phyloP scores from a whole-genome alignment of 2,888 invertebrate genomes.

The Shargacucullia verbasci region DNA sequence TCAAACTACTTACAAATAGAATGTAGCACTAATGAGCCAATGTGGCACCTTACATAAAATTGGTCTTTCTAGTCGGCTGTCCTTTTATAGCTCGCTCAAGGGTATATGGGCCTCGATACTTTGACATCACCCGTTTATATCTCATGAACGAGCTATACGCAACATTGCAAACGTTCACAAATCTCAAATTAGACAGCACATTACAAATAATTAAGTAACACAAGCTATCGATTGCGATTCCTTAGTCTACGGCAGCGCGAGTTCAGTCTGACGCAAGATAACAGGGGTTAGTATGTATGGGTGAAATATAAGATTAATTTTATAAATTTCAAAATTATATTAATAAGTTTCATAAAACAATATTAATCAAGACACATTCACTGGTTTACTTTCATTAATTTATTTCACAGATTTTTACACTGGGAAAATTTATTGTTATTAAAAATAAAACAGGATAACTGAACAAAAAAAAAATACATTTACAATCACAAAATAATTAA shows the following conservation, averaged over 20 bases:
- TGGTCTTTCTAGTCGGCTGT: conserved; percentile 26
- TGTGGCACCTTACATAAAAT: conserved; percentile 74
- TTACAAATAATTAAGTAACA: conserved; percentile 57
- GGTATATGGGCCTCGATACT: conserved; percentile 15
- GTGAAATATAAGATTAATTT: too few relatives aligned
- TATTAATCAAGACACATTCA: too few relatives aligned
- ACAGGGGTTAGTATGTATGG: too few relatives aligned
- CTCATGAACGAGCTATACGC: conserved; percentile 30
- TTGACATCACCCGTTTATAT: conserved; percentile 14
- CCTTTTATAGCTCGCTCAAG: conserved; percentile 37
- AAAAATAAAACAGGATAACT: too few relatives aligned
- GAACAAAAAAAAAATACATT: too few relatives aligned
- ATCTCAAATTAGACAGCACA: conserved; percentile 43
- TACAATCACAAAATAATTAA: conserved; percentile 19
- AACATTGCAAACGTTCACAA: conserved; percentile 26
- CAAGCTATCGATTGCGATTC: conserved; percentile 51
- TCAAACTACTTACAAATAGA: conserved; percentile 61
- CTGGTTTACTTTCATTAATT: too few relatives aligned
- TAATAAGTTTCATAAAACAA: too few relatives aligned
- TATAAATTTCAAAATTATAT: too few relatives aligned
- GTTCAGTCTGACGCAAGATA: conserved; percentile 44
- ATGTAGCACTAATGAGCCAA: conserved; percentile 59
- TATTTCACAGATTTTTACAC: conserved; percentile 37
- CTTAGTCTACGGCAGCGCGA: conserved; percentile 58
- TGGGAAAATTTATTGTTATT: conserved; percentile 21